phyloP scores from a whole-genome alignment of 2,113 vertebrate genomes.

The Suncus etruscus region DNA sequence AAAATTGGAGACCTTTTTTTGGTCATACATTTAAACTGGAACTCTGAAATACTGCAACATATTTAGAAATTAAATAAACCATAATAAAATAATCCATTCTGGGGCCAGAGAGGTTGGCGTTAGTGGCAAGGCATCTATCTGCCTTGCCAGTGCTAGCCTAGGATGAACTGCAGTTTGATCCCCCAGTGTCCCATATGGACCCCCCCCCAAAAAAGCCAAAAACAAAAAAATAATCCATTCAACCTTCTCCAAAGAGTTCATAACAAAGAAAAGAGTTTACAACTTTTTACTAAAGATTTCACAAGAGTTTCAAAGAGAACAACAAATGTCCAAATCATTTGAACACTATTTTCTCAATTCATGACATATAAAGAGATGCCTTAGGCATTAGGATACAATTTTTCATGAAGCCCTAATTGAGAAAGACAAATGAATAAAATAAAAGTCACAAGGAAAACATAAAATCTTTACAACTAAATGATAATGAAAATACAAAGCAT shows the following conservation, averaged over 20 bases:
- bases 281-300: neutral
- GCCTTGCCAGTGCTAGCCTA: too few relatives aligned
- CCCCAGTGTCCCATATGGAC: too few relatives aligned
- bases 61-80: neutral
- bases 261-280: neutral
- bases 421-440: slow-evolving; percentile 8
- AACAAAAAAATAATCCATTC: too few relatives aligned
- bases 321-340: neutral
- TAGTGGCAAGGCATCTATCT: too few relatives aligned
- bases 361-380: neutral
- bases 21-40: neutral
- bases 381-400: neutral
- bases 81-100: too few relatives aligned
- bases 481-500: neutral
- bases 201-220: too few relatives aligned
- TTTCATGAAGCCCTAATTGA: neutral
- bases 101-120: too few relatives aligned
- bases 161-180: too few relatives aligned
- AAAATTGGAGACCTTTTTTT: neutral
- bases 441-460: slow-evolving; percentile 11
- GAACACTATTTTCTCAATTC: slow-evolving; percentile 49
- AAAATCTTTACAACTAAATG: slow-evolving; percentile 22
- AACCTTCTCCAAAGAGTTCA: too few relatives aligned
- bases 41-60: neutral
- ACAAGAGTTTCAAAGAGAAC: neutral